phyloP scores from a whole-genome alignment of 1,140 invertebrate species.

The Drosophila melanica region DNA sequence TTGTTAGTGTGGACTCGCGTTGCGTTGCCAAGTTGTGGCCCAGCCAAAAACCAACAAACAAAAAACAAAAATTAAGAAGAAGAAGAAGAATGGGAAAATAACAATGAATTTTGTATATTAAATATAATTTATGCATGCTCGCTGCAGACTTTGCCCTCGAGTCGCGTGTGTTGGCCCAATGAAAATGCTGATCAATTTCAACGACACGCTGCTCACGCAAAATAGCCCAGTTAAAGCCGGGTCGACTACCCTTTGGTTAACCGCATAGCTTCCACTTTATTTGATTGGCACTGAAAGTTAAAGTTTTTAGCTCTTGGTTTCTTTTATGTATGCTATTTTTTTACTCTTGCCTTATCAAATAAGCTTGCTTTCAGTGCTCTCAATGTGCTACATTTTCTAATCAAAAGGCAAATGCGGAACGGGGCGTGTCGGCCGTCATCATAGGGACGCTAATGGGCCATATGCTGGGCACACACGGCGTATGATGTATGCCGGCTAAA shows the following conservation, averaged over 20 bases:
- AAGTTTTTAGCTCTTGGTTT: background rate
- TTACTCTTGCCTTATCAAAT: conserved; percentile 37
- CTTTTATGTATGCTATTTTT: background rate
- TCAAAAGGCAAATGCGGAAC: conserved; percentile 57
- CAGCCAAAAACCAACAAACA: conserved; percentile 6
- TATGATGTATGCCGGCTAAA: conserved; percentile 30
- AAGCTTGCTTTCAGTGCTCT: conserved; percentile 43
- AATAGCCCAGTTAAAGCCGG: background rate
- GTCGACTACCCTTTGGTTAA: conserved; percentile 9
- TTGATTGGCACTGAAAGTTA: conserved; percentile 6
- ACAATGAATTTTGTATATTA: conserved; percentile 47
- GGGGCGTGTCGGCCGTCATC: conserved; percentile 55
- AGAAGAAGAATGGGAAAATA: conserved; percentile 1
- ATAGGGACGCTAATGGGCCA: conserved; percentile 6
- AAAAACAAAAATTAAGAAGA: conserved; percentile 10
- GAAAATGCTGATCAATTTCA: conserved; percentile 69
- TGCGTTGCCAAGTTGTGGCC: conserved; percentile 53
- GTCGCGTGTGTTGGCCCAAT: conserved; percentile 67
- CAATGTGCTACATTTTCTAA: conserved; percentile 59
- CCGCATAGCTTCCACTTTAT: background rate
- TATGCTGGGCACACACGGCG: conserved; percentile 13
- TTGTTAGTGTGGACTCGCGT: conserved; percentile 14
- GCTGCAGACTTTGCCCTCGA: conserved; percentile 24
- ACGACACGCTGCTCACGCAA: conserved; percentile 43
- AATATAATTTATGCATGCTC: conserved; percentile 67